A percentile compares a stretch with the other conserved stretches of the same genome.
These are phyloP conservation scores for Nymphalis io DNA, from an alignment of 1,140 invertebrate genomes.

Conservation along the genomic window DNA sequence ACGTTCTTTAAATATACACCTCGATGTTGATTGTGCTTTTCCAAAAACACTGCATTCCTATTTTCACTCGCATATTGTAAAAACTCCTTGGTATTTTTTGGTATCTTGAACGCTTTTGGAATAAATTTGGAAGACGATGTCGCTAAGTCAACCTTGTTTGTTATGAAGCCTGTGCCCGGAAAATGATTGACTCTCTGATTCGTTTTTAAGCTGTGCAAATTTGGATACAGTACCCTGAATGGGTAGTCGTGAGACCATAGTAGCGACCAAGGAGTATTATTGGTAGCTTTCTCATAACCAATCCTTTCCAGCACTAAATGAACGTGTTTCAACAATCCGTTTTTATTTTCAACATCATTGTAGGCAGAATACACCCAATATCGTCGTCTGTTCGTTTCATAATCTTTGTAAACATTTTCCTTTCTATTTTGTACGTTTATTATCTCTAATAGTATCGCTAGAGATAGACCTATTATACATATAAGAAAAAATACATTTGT, in stretches of 20 bases:
- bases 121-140: constrained; percentile 88
- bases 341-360: constrained; percentile 55
- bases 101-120: constrained; percentile 94
- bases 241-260: constrained; percentile 98
- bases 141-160: constrained; percentile 96
- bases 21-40: constrained; percentile 96
- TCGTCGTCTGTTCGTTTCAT: constrained; percentile 42
- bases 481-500: constrained; percentile 55
- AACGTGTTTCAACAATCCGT: constrained; percentile 89
- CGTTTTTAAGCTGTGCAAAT: constrained; percentile 82
- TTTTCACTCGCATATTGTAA: constrained; percentile 85
- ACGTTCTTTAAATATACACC: constrained; percentile 90
- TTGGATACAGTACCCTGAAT: constrained; percentile 84
- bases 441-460: constrained; percentile 63
- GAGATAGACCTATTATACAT: constrained; percentile 61
- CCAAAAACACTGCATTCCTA: constrained; percentile 90
- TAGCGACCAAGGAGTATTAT: constrained; percentile 89
- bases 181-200: constrained; percentile 96
- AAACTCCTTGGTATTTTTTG: constrained; percentile 87
- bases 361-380: constrained; percentile 70
- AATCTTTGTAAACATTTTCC: constrained; percentile 41
- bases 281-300: constrained; percentile 85
- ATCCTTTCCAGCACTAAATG: constrained; percentile 86
- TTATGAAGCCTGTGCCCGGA: constrained; percentile 96
- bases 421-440: constrained; percentile 54